Base-by-base conservation (phyloP, 2,888 invertebrate genomes). In the Agrochola lota region DNA sequence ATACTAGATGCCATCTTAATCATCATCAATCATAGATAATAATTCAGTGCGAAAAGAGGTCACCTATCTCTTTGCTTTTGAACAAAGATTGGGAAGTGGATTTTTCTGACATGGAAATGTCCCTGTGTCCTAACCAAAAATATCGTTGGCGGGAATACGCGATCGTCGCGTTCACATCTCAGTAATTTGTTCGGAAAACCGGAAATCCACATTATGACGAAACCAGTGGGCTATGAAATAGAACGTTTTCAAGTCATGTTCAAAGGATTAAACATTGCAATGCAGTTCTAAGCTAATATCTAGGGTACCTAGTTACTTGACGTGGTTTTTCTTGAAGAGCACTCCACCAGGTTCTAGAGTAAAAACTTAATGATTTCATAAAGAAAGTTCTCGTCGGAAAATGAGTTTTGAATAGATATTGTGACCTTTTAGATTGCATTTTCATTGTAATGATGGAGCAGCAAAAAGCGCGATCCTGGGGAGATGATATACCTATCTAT, bases 391-490 rank as follows among this genome's bases (percentile, higher is more conserved):
- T 49, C 35, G 20, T 23, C n/a, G 49, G 15, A 8, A 77, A 80
- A 80, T 67, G 35, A 77, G 78, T 83, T 70, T 83, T 57, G 17
- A 43, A 57, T 68, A 60, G 4, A 52, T 52, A 68, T 43, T 26
- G 60, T 60, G 59, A 26, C 12, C 8, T 55, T 66, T 64, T 35
- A 63, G 15, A 75, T 76, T 57, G 17, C 26, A 20, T 71, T 66
- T 81, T 35, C 23, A 43, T 49, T 66, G 23, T 60, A 40, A 60
- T 40, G n/a, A 26, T 35, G 23, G 1, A 11, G 75, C 64, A 20
- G 11, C 6, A 64, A 57, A 1, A 49, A 55, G 0, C 6, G 2
- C 1, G 4, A 35, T 35, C 3, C 35, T 35, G 35, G 35, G 35
- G 35, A 4, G 5, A 35, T 35, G 35, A 35, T 35, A 35, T 35